Evolutionary conservation across 2,888 invertebrate species (phyloP), one percentile per base, ranked within the genome.

Genomic region (Lathronympha strigana): DNA sequence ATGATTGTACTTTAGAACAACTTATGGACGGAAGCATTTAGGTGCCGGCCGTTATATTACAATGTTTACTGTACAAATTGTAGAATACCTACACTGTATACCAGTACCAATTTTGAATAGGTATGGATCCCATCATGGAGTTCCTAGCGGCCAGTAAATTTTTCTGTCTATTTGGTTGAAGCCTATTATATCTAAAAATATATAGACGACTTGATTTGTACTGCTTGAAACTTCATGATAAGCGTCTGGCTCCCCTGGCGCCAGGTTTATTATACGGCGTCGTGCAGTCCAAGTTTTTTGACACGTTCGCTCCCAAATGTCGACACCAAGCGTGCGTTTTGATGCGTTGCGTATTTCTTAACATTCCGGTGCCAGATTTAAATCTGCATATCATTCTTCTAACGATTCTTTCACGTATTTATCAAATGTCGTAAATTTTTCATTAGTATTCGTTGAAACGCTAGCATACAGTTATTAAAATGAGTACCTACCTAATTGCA

Each of bases 241-340:
- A 13, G 13, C 21, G 9, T 40, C 17, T 9, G 9, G 19, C 21
- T 19, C 43, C 19, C 21, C 43, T 19, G 47, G 47, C 47, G 47
- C 47, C 47, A n/a, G 1, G n/a, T 47, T 23, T 47, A n/a, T 17
- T 47, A 23, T 23, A 17, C n/a, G 47, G 6, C 23, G 23, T 47
- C 23, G 23, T 47, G 1, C 43, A 43, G 4, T 19, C 21, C n/a
- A 23, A 23, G 47, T 23, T 47, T 47, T 47, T 25, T 53, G 53
- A 53, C 53, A 53, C 53, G 53, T 53, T 21, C 36, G 53, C 23
- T 36, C 53, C 53, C 33, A 36, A 53, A 53, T 36, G 33, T n/a
- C 51, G 8, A 31, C 50, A 50, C 31, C 50, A 31, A 31, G 50
- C 43, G 21, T 33, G 21, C 19, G 31, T 31, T 51, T 33, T 13